A percentile compares a stretch with the other conserved stretches of the same genome.
Conservation (phyloP, 2,797 vertebrate species). For the Pygocentrus nattereri region DNA sequence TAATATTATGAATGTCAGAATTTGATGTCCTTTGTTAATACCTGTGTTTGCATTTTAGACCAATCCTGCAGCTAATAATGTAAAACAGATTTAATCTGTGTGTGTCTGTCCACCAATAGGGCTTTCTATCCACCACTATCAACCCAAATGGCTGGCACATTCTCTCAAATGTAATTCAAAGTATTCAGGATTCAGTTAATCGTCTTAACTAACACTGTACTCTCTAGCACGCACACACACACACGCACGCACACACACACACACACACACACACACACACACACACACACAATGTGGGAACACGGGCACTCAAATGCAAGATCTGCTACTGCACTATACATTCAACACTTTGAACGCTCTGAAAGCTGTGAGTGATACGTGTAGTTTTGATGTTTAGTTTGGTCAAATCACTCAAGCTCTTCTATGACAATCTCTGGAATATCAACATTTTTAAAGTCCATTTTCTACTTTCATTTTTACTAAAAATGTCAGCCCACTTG, state of each 20-base stretch:
- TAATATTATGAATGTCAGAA: slow-evolving; percentile 3
- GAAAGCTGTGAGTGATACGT: not conserved
- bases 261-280: not conserved
- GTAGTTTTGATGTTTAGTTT: no score
- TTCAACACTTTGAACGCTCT: not conserved
- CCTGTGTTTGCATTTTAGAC: not conserved
- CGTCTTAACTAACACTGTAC: slow-evolving; percentile 18
- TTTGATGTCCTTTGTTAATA: slow-evolving; percentile 3
- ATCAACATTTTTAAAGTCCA: no score
- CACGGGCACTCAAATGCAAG: not conserved
- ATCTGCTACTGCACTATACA: not conserved
- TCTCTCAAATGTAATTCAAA: slow-evolving; percentile 32
- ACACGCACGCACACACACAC: slow-evolving; percentile 14
- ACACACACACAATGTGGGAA: not conserved
- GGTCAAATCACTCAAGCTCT: no score
- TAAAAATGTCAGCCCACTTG: no score
- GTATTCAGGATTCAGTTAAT: slow-evolving; percentile 30
- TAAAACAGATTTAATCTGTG: not conserved
- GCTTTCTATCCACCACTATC: not conserved
- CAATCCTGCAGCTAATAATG: slow-evolving; percentile 6
- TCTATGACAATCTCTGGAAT: no score
- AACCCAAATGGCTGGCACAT: slow-evolving; percentile 11
- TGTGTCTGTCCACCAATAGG: no score
- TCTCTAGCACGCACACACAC: not conserved
- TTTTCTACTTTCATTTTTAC: no score